Base-by-base conservation (phyloP, 2,888 invertebrate species). In the Tanypteryx hageni region DNA sequence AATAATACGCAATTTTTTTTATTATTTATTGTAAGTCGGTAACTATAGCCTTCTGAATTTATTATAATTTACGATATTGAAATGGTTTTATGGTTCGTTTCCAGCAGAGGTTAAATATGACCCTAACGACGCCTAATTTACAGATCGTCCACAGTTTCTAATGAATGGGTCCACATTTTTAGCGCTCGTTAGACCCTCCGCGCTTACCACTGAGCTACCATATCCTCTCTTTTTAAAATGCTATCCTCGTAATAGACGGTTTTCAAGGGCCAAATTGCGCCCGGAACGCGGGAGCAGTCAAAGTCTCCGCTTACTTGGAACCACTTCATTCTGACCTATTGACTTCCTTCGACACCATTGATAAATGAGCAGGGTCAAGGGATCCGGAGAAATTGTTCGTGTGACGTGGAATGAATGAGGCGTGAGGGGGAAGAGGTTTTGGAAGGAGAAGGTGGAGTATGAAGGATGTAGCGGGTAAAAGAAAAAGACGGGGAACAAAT, bases 281-380 rank as follows among this genome's bases (percentile, higher is more conserved):
- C 22, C 27, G 0, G 9, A 76, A 22, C 27, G 27, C 22, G 13
- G 76, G 27, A 76, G 76, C 76, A 76, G 76, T 76, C 76, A 13
- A 76, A 27, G 76, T 76, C 27, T 76, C 76, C 76, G 3, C 27
- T 76, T 76, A 76, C 27, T 76, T 27, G 76, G 27, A 27, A 76
- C 76, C 76, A 76, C 76, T 76, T 76, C 27, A 76, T 76, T 76
- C 76, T 76, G 76, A 76, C 76, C 76, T 76, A 76, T 76, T 76
- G 76, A 76, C 76, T 76, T 76, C 76, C 76, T 76, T 76, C 76
- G 76, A 76, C 76, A 27, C 76, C 76, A 76, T 27, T 76, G 76
- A 76, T 76, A 76, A 76, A 76, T 76, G 76, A 76, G 76, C 76
- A 76, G 76, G 76, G 76, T 76, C 76, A 76, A 27, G 76, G 76